These are phyloP conservation scores for Pogona vitticeps DNA, from an alignment of 2,113 vertebrate species.

Conservation along the genomic window DNA sequence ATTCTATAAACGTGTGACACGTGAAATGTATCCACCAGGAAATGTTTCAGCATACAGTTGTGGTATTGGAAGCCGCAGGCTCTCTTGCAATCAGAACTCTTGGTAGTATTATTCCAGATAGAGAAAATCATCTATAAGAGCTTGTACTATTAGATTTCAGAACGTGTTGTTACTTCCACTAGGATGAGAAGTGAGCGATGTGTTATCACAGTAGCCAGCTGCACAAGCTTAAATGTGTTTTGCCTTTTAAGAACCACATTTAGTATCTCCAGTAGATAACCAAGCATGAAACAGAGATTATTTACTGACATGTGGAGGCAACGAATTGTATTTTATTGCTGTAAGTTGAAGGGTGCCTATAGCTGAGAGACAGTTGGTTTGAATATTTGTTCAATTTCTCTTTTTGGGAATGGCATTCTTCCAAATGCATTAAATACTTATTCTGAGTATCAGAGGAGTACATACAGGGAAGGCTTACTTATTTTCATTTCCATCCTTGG, in stretches of 20 bases:
- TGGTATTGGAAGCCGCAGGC: neutral
- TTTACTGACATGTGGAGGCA: neutral
- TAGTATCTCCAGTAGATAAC: neutral
- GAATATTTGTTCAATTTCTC: neutral
- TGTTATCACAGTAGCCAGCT: neutral
- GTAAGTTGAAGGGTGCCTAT: too few species aligned
- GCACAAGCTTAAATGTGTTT: neutral
- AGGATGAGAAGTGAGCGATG: neutral
- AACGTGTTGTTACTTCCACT: neutral
- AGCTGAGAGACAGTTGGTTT: too few species aligned
- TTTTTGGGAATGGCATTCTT: neutral
- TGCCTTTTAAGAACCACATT: neutral
- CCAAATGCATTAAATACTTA: too few species aligned
- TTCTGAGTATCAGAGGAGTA: conserved; percentile 1
- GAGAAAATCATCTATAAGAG: neutral
- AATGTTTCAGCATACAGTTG: neutral
- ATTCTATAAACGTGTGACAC: neutral
- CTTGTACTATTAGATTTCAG: neutral
- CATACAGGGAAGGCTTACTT: neutral
- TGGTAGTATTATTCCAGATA: neutral
- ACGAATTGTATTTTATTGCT: neutral
- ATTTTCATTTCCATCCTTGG: neutral
- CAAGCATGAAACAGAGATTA: neutral
- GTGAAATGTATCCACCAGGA: rapidly evolving
- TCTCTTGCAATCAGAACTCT: neutral